Base-by-base conservation (phyloP, 2,797 vertebrate species). In the Typhlichthys subterraneus region DNA sequence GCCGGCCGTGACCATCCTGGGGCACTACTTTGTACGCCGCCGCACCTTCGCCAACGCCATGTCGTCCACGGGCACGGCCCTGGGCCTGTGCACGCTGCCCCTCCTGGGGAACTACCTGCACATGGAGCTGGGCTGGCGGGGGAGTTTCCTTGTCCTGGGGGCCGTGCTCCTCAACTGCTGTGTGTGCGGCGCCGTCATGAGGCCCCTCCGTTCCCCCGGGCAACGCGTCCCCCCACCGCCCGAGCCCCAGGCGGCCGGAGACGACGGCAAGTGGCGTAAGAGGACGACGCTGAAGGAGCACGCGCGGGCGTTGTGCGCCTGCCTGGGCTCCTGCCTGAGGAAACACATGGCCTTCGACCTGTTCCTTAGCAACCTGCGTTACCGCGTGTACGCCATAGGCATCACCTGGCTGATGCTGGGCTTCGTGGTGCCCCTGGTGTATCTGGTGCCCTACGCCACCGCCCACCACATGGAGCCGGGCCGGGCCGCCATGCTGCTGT, bases 261-360 rank as follows among this genome's bases (percentile, higher is more conserved):
- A 29, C 75, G 0, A 38, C 65, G 69, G 55, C 74, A 75, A 50
- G 64, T 72, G 0, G 23, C 23, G 23, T 23, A 42, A 42, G 0
- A 63, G 4, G 1, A 46, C 2, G 64, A 53, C 53, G 69, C 45
- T 57, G n/a, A 61, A 70, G 8, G 72, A 73, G 5, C 51, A 67
- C n/a, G 0, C 61, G n/a, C 64, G 53, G 59, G 63, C n/a, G 0
- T 15, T 74, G 0, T 63, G 62, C 59, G 58, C 45, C 12, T 13
- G 33, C 33, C 12, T 95, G 59, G 65, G 15, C 9, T 65, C 69
- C 1, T 45, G 73, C 8, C 23, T 97, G 57, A 87, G 74, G 48
- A 92, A 89, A 58, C 90, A 96, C 87, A 92, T 99, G 93, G 97
- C 96, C 63, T 96, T 98, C 11, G 96, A 98, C 69, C 88, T 97